Base-by-base conservation (phyloP, 1,140 invertebrate species). In the Anagrus nilaparvatae region DNA sequence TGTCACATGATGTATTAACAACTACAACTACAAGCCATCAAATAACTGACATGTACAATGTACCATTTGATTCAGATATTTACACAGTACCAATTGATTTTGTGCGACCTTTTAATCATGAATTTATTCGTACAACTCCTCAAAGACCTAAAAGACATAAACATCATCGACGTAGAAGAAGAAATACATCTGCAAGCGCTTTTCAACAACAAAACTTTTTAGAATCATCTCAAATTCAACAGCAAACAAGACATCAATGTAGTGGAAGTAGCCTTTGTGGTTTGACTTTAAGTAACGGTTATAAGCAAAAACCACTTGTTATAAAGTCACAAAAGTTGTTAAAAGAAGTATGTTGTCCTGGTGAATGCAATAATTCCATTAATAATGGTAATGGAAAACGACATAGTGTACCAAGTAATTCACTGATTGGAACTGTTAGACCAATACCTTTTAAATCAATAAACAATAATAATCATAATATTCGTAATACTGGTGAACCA, bases 31-130 rank as follows among this genome's bases (percentile, higher is more conserved):
- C 85, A 20, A 81, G 79, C 20, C n/a, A n/a, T n/a, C 45, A 47
- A 5, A 47, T 47, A 4, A 47, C 40, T 21, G 84, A 87, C 55
- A 78, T 87, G 69, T 87, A 87, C 56, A 87, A 84, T 63, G 84
- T 87, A 29, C 84, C 84, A 29, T 82, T 85, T 48, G 84, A 87
- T 49, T 85, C 82, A 54, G 85, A 88, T 53, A 85, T 87, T 47
- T 89, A 88, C 54, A 82, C 84, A 5, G 77, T 88, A 29, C 86
- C 85, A 16, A 78, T 88, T 30, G 84, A 89, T 59, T 80, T 81
- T 53, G 74, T 87, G 5, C 62, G 72, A 50, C 76, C 77, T 47
- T 61, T 72, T 33, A 67, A 64, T 17, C 57, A 67, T 30, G 45
- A 47, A 4, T n/a, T n/a, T n/a, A n/a, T n/a, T n/a, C 47, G 67